Evolutionary conservation across 2,888 invertebrate genomes (phyloP), one percentile per base, ranked within the genome.

Genomic region (Acrobasis repandana): DNA sequence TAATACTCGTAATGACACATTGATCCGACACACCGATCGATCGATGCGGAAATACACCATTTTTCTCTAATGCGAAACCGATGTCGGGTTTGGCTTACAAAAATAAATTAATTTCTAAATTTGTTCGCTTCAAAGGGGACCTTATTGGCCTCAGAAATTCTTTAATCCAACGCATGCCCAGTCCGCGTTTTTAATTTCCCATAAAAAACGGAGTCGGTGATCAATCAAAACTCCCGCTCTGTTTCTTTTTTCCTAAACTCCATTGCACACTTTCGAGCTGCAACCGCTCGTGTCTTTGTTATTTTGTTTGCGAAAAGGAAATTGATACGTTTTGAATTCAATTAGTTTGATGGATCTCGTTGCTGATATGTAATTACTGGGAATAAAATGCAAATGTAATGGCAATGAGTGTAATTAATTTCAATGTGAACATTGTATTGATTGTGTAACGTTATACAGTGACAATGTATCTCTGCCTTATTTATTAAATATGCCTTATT

Each of bases 121-220:
- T 79, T 79, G 77, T 80, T 83, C 79, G 77, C 69, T 72, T 83
- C 84, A 82, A 85, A 86, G 83, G 79, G 78, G 74, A 65, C 70
- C 76, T 82, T 83, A 81, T 82, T 83, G 80, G 81, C 76, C 75
- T 77, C 80, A 78, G 82, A 83, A 88, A 90, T 90, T 90, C 84
- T 85, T 86, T 85, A 88, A 90, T 90, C 88, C 90, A 81, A 85
- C 85, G 87, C 85, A 88, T 86, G 87, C 85, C 81, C 85, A 54
- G 79, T 84, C 77, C 85, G 80, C 79, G 85, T 90, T 90, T 91
- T 90, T 92, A 92, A 92, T 92, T 91, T 88, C 86, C 87, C 86
- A 88, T 87, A 91, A 92, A 90, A 88, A 92, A 82, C 73, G 70
- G 83, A 85, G 80, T 83, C 80, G 91, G 92, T 92, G 91, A 92